Base-by-base conservation (phyloP, 2,888 invertebrate genomes). In the Cheilosia vulpina region DNA sequence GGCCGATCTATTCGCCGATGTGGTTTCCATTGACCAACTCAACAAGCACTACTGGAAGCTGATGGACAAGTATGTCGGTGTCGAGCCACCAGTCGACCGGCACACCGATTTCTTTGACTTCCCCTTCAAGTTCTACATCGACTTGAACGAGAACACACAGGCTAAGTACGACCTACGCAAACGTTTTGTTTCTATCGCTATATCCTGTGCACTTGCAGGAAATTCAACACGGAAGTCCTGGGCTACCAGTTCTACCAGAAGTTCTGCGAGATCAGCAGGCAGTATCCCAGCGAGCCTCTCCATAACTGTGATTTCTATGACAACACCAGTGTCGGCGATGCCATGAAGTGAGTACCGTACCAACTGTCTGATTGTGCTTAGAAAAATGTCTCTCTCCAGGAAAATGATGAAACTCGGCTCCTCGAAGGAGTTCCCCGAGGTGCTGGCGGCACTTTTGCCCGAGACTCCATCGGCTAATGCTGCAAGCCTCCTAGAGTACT, bases 271-370 rank as follows among this genome's bases (percentile, higher is more conserved):
- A 34, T 73, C n/a, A 34, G 55, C 55, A 55, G 63, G 21, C 45
- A 73, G n/a, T 63, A 53, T 4, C 63, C 73, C 4, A 55, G 45
- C 1, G 93, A 94, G 7, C 95, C 95, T 7, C 93, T 98, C 5
- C 95, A 97, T 75, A 55, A 21, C 88, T 98, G 98, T 90, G 97
- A 98, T 89, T 97, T 98, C 89, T 96, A 96, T 91, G 93, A 95
- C 88, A 97, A 7, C 19, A 57, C 65, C n/a, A 24, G n/a, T 15
- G 62, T 66, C 62, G 72, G 66, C 19, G 34, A 72, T 38, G 72
- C 58, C 27, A 52, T 65, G 45, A 73, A 68, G 66, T 73, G 43
- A 55, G 31, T 34, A 5, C 21, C 15, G 4, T 21, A 21, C 9
- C 52, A 4, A 15, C 21, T 19, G 21, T 50, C 21, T 50, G 21